Evolutionary conservation across 2,888 invertebrate genomes (phyloP).

Genomic region (Cosmorhoe ocellata): DNA sequence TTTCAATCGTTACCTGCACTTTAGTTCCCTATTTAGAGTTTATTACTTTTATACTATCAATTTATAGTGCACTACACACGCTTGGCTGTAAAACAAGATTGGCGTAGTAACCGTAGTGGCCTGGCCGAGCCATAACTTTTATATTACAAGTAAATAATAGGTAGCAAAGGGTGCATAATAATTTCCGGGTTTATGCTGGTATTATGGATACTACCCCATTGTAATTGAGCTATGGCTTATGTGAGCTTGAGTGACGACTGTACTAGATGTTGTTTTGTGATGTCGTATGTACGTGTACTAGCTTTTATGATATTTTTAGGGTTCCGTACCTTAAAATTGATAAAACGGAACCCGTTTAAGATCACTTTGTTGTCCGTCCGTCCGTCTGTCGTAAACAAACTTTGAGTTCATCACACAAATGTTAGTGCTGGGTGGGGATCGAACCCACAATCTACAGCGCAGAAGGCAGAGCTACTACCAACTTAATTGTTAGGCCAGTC

Average conservation of each 20-base stretch:
- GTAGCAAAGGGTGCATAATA: slow-evolving; percentile 34
- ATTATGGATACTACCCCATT: slow-evolving; percentile 19
- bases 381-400: no score
- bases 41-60: slow-evolving; percentile 39
- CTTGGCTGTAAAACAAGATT: slow-evolving; percentile 41
- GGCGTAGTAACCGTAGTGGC: slow-evolving; percentile 36
- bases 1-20: not conserved
- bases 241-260: not conserved
- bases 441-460: no score
- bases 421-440: no score
- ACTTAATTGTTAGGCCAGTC: no score
- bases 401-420: no score
- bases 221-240: slow-evolving; percentile 8
- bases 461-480: no score
- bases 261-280: no score
- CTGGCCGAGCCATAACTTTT: slow-evolving; percentile 40
- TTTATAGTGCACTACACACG: slow-evolving; percentile 42
- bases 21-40: slow-evolving; percentile 28
- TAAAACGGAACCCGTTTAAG: no score
- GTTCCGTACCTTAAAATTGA: no score
- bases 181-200: slow-evolving; percentile 27
- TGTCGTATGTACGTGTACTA: no score
- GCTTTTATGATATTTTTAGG: no score
- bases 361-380: no score
- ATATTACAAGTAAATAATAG: slow-evolving; percentile 41